A percentile compares a stretch with the other conserved stretches of the same genome.
phyloP scores from a whole-genome alignment of 2,113 vertebrate species.

The Chroicocephalus ridibundus region DNA sequence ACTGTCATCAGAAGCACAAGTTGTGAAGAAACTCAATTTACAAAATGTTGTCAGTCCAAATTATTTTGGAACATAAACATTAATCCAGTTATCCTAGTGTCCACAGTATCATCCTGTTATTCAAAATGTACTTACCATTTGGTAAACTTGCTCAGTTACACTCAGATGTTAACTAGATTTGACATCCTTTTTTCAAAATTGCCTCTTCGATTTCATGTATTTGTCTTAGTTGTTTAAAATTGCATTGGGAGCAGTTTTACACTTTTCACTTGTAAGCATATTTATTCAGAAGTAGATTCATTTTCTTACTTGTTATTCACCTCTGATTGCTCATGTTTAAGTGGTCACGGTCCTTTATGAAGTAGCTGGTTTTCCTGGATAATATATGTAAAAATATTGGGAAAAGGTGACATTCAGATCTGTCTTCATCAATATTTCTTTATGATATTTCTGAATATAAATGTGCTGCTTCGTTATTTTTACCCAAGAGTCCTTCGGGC shows the following conservation, averaged over 20 bases:
- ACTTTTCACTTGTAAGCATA: conserved; percentile 23
- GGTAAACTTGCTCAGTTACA: not conserved
- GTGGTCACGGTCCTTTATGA: not conserved
- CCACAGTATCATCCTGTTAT: not conserved
- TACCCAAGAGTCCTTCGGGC: not conserved
- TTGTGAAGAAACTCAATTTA: not conserved
- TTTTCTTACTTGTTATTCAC: conserved; percentile 39
- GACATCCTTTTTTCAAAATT: not conserved
- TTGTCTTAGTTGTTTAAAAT: not conserved
- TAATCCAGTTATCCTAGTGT: not conserved
- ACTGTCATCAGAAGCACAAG: not conserved
- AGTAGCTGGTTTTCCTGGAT: conserved; percentile 25
- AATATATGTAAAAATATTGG: not conserved
- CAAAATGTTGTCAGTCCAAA: not conserved
- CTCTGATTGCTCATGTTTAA: not conserved
- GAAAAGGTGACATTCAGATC: not conserved
- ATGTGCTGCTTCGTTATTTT: not conserved
- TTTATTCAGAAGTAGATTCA: conserved; percentile 1
- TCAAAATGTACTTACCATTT: not conserved
- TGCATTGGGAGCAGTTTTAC: not conserved
- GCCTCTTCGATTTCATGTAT: not conserved
- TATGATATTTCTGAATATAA: not conserved
- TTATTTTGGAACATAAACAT: not conserved
- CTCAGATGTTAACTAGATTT: not conserved
- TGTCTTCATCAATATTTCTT: not conserved